A percentile compares a stretch with the other conserved stretches of the same genome.
Evolutionary conservation across 2,797 vertebrate genomes (phyloP).

Genomic region (Morus bassanus): DNA sequence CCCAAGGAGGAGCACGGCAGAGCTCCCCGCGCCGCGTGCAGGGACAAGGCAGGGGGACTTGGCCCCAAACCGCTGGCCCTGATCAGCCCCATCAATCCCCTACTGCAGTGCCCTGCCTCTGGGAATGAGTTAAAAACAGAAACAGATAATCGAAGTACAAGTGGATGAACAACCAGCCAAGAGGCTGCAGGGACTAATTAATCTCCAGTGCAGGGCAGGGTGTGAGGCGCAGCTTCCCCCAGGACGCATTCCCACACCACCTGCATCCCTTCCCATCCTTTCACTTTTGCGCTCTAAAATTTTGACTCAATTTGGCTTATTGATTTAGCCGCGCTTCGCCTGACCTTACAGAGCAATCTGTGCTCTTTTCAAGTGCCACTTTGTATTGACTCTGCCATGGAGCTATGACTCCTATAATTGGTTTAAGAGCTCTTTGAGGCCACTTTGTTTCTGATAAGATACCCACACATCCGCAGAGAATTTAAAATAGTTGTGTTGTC

Average conservation of each 20-base stretch:
- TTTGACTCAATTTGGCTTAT: neutral
- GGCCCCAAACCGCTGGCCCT: neutral
- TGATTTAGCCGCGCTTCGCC: neutral
- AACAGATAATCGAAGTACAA: neutral
- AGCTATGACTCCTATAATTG: neutral
- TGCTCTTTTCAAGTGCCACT: constrained; percentile 24
- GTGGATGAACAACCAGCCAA: neutral
- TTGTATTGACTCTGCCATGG: neutral
- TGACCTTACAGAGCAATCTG: neutral
- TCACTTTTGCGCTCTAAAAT: neutral
- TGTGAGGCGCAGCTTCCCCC: fast-evolving
- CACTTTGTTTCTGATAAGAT: neutral
- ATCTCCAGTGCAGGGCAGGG: neutral
- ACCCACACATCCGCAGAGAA: neutral
- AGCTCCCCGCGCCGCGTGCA: neutral
- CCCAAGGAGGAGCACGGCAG: neutral
- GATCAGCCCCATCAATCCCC: neutral
- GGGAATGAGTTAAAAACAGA: neutral
- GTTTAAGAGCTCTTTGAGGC: constrained; percentile 11
- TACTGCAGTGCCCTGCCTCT: neutral
- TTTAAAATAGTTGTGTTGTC: constrained; percentile 18
- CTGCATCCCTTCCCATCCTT: neutral
- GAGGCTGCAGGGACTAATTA: neutral
- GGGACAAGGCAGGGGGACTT: neutral
- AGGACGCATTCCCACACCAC: neutral